These are phyloP conservation scores for Clunio marinus DNA, from an alignment of 2,888 invertebrate species.

Conservation along the genomic window DNA sequence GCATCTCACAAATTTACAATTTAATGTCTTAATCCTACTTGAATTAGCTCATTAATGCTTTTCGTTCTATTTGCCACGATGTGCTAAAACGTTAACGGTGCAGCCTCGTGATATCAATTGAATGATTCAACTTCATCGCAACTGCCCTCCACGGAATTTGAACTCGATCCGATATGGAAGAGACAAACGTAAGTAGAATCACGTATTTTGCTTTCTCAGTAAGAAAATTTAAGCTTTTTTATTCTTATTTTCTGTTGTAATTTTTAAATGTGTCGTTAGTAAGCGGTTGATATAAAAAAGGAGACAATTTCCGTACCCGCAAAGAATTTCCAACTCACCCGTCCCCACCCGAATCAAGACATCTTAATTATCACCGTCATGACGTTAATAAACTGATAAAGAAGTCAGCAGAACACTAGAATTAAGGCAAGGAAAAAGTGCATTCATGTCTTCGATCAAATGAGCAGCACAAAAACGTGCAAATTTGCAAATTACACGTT, in stretches of 20 bases:
- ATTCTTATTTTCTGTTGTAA: too few species aligned
- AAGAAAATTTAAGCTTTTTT: too few species aligned
- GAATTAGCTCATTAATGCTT: constrained; percentile 12
- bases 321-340: background rate
- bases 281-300: too few species aligned
- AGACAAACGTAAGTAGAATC: background rate
- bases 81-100: background rate
- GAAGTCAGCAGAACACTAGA: too few species aligned
- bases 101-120: background rate
- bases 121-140: background rate
- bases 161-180: constrained; percentile 12
- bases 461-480: constrained; percentile 28
- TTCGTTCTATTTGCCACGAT: background rate
- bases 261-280: too few species aligned
- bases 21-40: constrained; percentile 10
- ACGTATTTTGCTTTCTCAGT: background rate
- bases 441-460: background rate
- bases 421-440: background rate
- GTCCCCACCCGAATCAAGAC: background rate
- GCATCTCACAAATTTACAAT: constrained; percentile 6
- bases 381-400: background rate
- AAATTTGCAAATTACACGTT: constrained; percentile 37
- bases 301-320: constrained; percentile 1
- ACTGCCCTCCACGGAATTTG: constrained; percentile 2
- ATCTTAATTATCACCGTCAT: constrained; percentile 2